phyloP scores from a whole-genome alignment of 2,888 invertebrate genomes.

The Chrysopilus asiliformis region DNA sequence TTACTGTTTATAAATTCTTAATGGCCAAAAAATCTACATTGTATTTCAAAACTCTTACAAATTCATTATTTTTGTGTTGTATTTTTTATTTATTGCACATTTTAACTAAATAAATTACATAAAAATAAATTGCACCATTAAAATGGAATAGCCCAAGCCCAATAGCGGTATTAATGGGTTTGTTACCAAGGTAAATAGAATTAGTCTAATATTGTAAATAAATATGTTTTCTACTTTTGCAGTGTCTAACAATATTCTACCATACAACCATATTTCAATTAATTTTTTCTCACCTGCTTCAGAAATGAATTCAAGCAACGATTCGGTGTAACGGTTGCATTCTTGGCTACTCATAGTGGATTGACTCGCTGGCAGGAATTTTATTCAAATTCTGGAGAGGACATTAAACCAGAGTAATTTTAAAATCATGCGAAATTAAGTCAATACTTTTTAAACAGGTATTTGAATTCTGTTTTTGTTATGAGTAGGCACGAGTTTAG shows the following conservation, averaged over 20 bases:
- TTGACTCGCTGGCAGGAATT: slow-evolving; percentile 79
- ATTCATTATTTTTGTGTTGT: too few species aligned
- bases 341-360: slow-evolving; percentile 82
- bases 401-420: slow-evolving; percentile 31
- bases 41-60: too few species aligned
- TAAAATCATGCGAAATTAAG: background rate
- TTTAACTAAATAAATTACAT: too few species aligned
- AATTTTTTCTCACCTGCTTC: slow-evolving; percentile 3
- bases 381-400: slow-evolving; percentile 41
- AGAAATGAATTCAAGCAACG: slow-evolving; percentile 73
- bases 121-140: slow-evolving; percentile 30
- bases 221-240: background rate
- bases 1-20: too few species aligned
- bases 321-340: slow-evolving; percentile 72
- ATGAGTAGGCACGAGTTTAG: slow-evolving; percentile 58
- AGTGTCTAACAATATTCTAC: background rate
- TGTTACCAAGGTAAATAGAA: slow-evolving; percentile 78
- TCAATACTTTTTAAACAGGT: too few species aligned
- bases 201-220: slow-evolving; percentile 14
- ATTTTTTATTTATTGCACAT: too few species aligned
- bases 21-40: too few species aligned
- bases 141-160: slow-evolving; percentile 56
- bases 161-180: slow-evolving; percentile 86
- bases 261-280: background rate
- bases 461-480: too few species aligned